A percentile compares a stretch with the other conserved stretches of the same genome.
Conservation (phyloP, 2,797 vertebrate genomes). For the Pseudomugil tenellus region DNA sequence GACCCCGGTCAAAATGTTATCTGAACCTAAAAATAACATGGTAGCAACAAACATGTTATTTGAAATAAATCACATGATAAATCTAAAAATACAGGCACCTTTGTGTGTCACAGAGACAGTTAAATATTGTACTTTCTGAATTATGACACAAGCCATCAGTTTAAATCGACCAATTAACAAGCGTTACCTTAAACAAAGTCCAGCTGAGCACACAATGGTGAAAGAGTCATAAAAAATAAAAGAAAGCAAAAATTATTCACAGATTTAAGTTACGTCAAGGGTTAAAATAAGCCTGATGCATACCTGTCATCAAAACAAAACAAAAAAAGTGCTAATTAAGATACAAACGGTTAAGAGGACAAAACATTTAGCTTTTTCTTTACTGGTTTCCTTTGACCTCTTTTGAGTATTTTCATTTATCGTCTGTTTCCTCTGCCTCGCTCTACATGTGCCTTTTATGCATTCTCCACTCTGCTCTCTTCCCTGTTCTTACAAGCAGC, state of each 20-base stretch:
- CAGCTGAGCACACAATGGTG: not conserved
- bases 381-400: not conserved
- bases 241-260: too few species aligned
- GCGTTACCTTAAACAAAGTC: not conserved
- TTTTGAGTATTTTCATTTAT: not conserved
- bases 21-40: not conserved
- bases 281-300: not conserved
- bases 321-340: not conserved
- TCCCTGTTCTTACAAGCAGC: constrained; percentile 42
- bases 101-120: not conserved
- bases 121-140: not conserved
- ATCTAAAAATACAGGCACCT: not conserved
- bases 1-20: not conserved
- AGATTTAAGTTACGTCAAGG: not conserved
- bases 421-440: constrained; percentile 2
- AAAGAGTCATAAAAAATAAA: not conserved
- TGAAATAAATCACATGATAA: not conserved
- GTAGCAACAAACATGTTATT: not conserved
- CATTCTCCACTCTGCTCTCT: constrained; percentile 43
- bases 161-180: not conserved
- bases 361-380: not conserved
- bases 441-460: constrained; percentile 27
- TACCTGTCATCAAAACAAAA: not conserved
- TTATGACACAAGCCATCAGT: not conserved
- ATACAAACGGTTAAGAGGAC: not conserved